Evolutionary conservation across 53 echinoderm and acorn worm genomes (phyloP).

Genomic region (Paracentrotus lividus): DNA sequence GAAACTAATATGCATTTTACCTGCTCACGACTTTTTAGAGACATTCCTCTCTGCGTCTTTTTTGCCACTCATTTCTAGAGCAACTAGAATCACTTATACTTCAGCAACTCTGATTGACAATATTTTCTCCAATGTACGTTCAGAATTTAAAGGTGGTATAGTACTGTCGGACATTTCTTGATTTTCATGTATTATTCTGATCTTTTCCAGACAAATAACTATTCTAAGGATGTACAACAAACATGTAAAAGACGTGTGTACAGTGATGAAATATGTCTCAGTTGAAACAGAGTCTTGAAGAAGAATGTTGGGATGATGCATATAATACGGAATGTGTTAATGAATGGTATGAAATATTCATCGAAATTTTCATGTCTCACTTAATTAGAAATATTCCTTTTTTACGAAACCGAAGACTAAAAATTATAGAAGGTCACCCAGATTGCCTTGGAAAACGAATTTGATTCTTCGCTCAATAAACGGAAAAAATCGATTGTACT

Average conservation of each 20-base stretch:
- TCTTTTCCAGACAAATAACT: not conserved
- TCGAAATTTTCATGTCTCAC: slow-evolving; percentile 9
- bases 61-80: slow-evolving; percentile 35
- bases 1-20: slow-evolving; percentile 2
- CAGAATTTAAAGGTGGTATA: slow-evolving; percentile 31
- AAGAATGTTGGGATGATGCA: not conserved
- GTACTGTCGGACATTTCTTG: not conserved
- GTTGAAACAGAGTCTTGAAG: not conserved
- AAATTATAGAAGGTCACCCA: slow-evolving; percentile 26
- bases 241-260: not conserved
- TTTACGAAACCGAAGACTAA: slow-evolving; percentile 19
- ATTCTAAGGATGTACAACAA: not conserved
- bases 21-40: slow-evolving; percentile 28
- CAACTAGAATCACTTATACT: not conserved
- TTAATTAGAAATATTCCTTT: slow-evolving; percentile 10
- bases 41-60: slow-evolving; percentile 18
- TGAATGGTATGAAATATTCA: slow-evolving; percentile 9
- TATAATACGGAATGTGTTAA: slow-evolving; percentile 10
- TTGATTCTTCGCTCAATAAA: slow-evolving; percentile 17
- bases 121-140: slow-evolving; percentile 4
- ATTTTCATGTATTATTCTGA: slow-evolving; percentile 20
- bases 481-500: slow-evolving; percentile 26
- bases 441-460: slow-evolving; percentile 34
- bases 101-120: slow-evolving; percentile 36
- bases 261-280: not conserved